These are phyloP conservation scores for Heliconius ethilla DNA, from an alignment of 2,888 invertebrate genomes.

Conservation along the genomic window DNA sequence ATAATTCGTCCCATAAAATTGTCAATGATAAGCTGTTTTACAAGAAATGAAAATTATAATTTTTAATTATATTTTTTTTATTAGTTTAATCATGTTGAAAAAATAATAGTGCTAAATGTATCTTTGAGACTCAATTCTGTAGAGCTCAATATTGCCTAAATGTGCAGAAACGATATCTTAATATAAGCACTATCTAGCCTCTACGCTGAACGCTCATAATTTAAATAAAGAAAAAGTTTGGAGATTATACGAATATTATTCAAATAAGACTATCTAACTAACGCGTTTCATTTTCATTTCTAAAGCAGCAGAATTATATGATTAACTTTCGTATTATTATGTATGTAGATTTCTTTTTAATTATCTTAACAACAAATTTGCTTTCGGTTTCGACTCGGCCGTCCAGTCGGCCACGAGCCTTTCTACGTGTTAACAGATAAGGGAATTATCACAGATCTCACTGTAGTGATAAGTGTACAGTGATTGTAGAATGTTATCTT, in stretches of 20 bases:
- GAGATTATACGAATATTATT: conserved; percentile 25
- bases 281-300: conserved; percentile 25
- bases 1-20: conserved; percentile 11
- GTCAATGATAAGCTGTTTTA: background rate
- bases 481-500: conserved; percentile 24
- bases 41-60: background rate
- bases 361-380: conserved; percentile 16
- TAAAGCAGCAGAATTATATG: conserved; percentile 8
- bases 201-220: conserved; percentile 32
- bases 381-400: conserved; percentile 14
- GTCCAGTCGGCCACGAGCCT: conserved; percentile 1
- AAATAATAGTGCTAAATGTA: background rate
- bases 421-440: conserved; percentile 20
- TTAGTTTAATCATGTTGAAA: background rate
- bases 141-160: conserved; percentile 41
- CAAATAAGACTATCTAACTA: conserved; percentile 29
- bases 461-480: conserved; percentile 24
- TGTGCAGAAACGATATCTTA: conserved; percentile 9
- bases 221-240: conserved; percentile 40
- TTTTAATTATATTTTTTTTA: background rate
- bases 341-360: conserved; percentile 17
- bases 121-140: background rate
- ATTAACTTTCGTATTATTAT: conserved; percentile 29
- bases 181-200: conserved; percentile 14
- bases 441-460: conserved; percentile 19